A percentile compares a stretch with the other conserved stretches of the same genome.
phyloP scores from a whole-genome alignment of 2,888 invertebrate genomes.

The Dryadula phaetusa region DNA sequence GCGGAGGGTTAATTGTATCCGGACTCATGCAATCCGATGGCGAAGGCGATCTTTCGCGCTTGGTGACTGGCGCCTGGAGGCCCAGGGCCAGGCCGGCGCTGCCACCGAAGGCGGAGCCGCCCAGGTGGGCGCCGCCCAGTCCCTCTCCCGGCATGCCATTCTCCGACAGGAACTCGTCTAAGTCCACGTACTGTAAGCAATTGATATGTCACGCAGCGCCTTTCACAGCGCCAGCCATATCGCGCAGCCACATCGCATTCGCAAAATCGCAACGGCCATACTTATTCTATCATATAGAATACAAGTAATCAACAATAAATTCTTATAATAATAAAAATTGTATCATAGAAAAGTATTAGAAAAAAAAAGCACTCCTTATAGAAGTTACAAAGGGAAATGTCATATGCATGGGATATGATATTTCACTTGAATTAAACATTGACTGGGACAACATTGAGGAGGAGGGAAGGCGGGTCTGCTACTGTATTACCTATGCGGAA shows the following conservation, averaged over 20 bases:
- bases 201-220: conserved; percentile 50
- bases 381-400: conserved; percentile 11
- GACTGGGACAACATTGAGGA: conserved; percentile 31
- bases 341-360: neutral
- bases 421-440: neutral
- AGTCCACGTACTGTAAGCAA: conserved; percentile 94
- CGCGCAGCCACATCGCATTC: conserved; percentile 36
- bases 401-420: conserved; percentile 8
- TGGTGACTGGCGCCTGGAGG: conserved; percentile 89
- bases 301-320: neutral
- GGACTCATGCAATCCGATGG: conserved; percentile 95
- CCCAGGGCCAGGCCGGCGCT: conserved; percentile 84
- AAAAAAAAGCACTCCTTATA: conserved; percentile 11
- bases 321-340: neutral
- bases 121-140: conserved; percentile 86
- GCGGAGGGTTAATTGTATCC: conserved; percentile 94
- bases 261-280: conserved; percentile 34
- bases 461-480: conserved; percentile 47
- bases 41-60: conserved; percentile 94
- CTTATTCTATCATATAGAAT: conserved; percentile 32
- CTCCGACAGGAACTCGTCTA: conserved; percentile 98
- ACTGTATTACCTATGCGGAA: conserved; percentile 75
- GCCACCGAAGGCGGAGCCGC: conserved; percentile 85
- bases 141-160: conserved; percentile 96
- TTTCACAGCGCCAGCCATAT: conserved; percentile 43